Evolutionary conservation across 2,113 vertebrate species (phyloP), one percentile per base, ranked within the genome.

Genomic region (Melospiza georgiana): DNA sequence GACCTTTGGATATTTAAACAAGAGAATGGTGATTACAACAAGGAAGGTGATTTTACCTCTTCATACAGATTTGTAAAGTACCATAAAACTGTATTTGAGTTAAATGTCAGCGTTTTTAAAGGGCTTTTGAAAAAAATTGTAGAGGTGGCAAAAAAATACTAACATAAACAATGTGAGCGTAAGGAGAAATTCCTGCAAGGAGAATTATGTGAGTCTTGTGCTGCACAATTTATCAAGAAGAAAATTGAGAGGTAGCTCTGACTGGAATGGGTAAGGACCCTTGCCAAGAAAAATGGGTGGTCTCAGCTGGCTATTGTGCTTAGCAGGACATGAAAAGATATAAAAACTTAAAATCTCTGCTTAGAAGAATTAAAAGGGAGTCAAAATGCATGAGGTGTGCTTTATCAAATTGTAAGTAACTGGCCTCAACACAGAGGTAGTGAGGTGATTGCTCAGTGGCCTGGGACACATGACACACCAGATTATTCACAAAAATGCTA

Each of bases 301-400:
- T 49, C 28, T 73, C 43, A 61, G 41, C 9, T 77, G 46, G 41
- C 28, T 66, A 6, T 59, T 66, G 52, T 59, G 21, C 48, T 82
- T 61, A 57, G 35, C n/a, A 67, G 23, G 55, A 62, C 79, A 55
- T 49, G 23, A 83, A 65, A 62, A 87, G 20, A 28, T n/a, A 46
- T 6, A 19, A 72, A 67, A 95, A 12, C 49, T 78, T 54, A 27
- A 75, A 66, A 59, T 4, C 8, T 58, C 51, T 37, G 20, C 59
- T 86, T 4, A 21, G 46, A 24, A 51, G 27, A 71, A 85, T 14
- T 3, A 62, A 77, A 84, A 76, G 10, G 28, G n/a, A 84, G 57
- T 43, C 16, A 67, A 67, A 87, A 91, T 0, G 1, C 0, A 0
- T 0, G 0, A 72, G 35, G 9, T 2, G 2, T 63, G 16, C 30